These are phyloP conservation scores for Scolanthus callimorphus DNA, from an alignment of 92 coral and sea anemone species.

Conservation along the genomic window DNA sequence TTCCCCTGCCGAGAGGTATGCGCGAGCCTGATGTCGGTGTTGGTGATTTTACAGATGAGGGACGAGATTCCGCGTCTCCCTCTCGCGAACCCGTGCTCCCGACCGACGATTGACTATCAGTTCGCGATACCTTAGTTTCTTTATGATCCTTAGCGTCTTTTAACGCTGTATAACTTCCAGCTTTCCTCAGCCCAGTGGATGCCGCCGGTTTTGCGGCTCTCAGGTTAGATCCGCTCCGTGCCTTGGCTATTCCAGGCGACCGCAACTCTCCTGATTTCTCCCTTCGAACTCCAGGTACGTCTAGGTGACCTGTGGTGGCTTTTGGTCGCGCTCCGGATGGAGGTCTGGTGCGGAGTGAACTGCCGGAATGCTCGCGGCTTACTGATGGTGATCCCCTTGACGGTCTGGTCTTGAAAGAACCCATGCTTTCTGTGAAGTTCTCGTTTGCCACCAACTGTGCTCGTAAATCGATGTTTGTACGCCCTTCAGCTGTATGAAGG, in stretches of 20 bases:
- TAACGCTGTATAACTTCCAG: conserved; percentile 23
- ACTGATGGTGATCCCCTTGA: conserved; percentile 46
- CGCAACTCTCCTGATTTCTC: conserved; percentile 80
- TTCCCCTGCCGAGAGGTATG: conserved; percentile 12
- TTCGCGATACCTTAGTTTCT: conserved; percentile 17
- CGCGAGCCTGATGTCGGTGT: conserved; percentile 13
- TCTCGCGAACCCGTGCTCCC: conserved; percentile 74
- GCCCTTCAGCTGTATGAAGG: conserved; percentile 68
- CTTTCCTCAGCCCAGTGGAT: conserved; percentile 41
- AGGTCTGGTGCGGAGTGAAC: conserved; percentile 47
- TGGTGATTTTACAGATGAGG: conserved; percentile 14
- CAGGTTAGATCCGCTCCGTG: conserved; percentile 63
- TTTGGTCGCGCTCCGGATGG: conserved; percentile 70
- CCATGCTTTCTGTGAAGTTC: conserved; percentile 58
- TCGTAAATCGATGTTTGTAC: conserved; percentile 82
- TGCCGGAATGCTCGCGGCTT: conserved; percentile 56
- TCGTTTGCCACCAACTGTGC: conserved; percentile 54
- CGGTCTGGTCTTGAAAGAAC: conserved; percentile 59
- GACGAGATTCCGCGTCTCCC: conserved; percentile 26
- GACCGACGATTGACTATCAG: conserved; percentile 67
- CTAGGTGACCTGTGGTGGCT: conserved; percentile 38
- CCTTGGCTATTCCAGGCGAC: conserved; percentile 42
- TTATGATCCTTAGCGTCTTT: conserved; percentile 35
- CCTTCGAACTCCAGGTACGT: conserved; percentile 77
- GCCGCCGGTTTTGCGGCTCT: conserved; percentile 53